Base-by-base conservation (phyloP, 2,888 invertebrate species). In the Phengaris alcon region DNA sequence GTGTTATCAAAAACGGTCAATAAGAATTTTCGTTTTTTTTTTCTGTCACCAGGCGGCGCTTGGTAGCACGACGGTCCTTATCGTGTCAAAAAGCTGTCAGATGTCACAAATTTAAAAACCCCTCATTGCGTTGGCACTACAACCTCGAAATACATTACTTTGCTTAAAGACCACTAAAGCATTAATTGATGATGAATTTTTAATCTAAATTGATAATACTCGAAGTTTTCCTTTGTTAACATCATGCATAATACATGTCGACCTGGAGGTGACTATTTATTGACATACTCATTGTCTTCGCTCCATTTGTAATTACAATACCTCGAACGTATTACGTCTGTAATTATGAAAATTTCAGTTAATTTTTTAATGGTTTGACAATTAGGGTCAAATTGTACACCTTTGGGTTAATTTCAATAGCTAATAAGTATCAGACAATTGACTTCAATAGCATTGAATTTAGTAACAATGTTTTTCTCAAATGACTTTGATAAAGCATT, bases 251-350 rank as follows among this genome's bases (percentile, higher is more conserved):
- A 64, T 64, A 64, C 64, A 69, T 69, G 8, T 48, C 48, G 69
- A 69, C 69, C 69, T 44, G 13, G n/a, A n/a, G 69, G 69, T 69
- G 13, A 69, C 69, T 13, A 48, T 48, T 69, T 69, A 69, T 64
- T 64, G 64, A 64, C 46, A 69, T 69, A 69, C 46, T 69, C 69
- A 69, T 69, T 69, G 69, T 69, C 69, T 69, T 69, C 15, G 69
- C 46, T 64, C 64, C 64, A 64, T 64, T 48, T 48, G 69, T 69
- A 48, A 69, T 69, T 69, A 69, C 48, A 69, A 69, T 69, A 69
- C 48, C 7, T 35, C 64, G 44, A 35, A 64, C 64, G 35, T 64
- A 35, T 64, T 44, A 44, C 64, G 64, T 64, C 64, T 35, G 12
- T 44, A 64, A 64, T 64, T 64, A 64, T 64, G 22, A 64, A 35